These are phyloP conservation scores for Rhizomys pruinosus DNA, from an alignment of 2,113 vertebrate genomes.

Conservation along the genomic window DNA sequence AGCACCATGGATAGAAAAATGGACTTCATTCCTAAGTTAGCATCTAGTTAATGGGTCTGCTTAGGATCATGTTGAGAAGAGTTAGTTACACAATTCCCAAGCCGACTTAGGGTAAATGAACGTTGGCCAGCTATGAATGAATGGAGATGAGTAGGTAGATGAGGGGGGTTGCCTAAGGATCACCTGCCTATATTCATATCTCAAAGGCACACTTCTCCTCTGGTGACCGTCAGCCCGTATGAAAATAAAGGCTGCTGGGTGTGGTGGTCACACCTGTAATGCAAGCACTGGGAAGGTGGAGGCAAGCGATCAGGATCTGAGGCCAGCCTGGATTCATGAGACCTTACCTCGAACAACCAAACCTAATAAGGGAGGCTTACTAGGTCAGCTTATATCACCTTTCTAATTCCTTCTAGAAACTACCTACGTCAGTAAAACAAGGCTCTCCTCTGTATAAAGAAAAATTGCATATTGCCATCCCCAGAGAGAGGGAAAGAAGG, in stretches of 20 bases:
- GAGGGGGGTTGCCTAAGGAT: background rate
- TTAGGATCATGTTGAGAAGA: too few species aligned
- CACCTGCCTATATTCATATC: background rate
- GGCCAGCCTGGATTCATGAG: background rate
- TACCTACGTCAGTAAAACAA: background rate
- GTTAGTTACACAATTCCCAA: too few species aligned
- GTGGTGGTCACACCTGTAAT: background rate
- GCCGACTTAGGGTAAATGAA: too few species aligned
- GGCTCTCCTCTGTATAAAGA: background rate
- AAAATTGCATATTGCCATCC: too few species aligned
- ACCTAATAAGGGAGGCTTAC: background rate
- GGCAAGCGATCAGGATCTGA: background rate
- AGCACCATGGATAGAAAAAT: background rate
- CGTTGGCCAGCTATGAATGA: too few species aligned
- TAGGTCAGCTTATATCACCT: background rate
- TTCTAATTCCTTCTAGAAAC: background rate
- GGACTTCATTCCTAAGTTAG: too few species aligned
- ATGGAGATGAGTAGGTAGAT: background rate
- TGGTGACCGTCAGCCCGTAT: background rate
- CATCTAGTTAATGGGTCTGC: background rate
- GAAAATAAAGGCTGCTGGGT: background rate
- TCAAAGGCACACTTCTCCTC: background rate
- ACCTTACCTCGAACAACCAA: background rate
- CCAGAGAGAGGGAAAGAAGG: background rate
- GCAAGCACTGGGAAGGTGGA: background rate